Evolutionary conservation across 1,140 invertebrate genomes (phyloP), one percentile per base, ranked within the genome.

Genomic region (Adelges cooleyi): DNA sequence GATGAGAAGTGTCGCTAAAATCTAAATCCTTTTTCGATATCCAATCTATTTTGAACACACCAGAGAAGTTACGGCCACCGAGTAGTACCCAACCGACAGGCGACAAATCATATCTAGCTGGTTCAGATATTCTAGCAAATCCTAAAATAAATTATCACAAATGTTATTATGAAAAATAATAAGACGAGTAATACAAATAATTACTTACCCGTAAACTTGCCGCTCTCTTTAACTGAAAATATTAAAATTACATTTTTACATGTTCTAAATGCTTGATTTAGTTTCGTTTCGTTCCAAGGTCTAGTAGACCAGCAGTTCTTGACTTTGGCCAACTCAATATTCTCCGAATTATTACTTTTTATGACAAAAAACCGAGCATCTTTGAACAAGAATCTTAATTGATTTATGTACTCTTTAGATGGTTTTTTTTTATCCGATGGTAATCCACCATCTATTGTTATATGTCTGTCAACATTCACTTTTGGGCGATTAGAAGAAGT

Each of bases 281-380:
- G 80, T 77, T 95, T 95, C 2, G 87, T 84, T 80, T 98, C 95
- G 78, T 98, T 98, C 75, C 94, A 92, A 15, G 92, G 93, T 59
- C 95, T 82, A 6, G 95, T 98, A 10, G 94, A 96, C 95, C 95
- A 98, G 3, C 98, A 94, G 67, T 91, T 92, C 80, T 92, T 95
- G 1, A 85, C 86, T 77, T 98, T 98, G 1, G 94, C 94, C 25
- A 98, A 72, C 22, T 87, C 87, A 27, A 98, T 87, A 78, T 98
- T 98, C 76, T 98, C 95, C 67, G 89, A 87, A 78, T 98, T 98
- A 76, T 97, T 97, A 48, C 93, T 96, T 77, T 98, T 98, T 68
- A 98, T 96, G 22, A 98, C 82, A 78, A 97, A 98, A 80, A 95
- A 98, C 69, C 92, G 82, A 67, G 94, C 90, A 76, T 95, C 91